Evolutionary conservation across 1,140 invertebrate species (phyloP).

Genomic region (Lasioglossum albipes): DNA sequence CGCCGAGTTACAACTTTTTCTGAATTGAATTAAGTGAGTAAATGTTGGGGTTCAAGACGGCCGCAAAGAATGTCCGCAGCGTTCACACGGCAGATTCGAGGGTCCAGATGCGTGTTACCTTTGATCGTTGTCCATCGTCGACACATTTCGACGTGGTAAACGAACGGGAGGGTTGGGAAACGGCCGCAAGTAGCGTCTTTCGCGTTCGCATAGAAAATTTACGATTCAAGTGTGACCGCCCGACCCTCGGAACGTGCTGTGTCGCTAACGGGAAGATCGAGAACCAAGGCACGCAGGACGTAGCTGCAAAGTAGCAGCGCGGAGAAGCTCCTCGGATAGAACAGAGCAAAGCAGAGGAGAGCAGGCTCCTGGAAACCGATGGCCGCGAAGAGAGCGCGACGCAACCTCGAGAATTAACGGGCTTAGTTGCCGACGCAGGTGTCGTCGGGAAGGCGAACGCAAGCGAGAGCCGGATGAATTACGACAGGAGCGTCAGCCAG

Average conservation of each 20-base stretch:
- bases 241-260: background rate
- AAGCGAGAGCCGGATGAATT: conserved; percentile 74
- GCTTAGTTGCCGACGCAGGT: conserved; percentile 79
- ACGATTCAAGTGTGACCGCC: conserved; percentile 23
- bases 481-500: conserved; percentile 76
- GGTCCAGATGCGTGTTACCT: too few species aligned
- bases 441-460: conserved; percentile 73
- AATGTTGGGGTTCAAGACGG: too few species aligned
- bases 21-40: too few species aligned
- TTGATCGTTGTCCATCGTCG: background rate
- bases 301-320: conserved; percentile 38
- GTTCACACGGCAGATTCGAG: too few species aligned
- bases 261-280: conserved; percentile 36
- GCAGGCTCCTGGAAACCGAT: conserved; percentile 53
- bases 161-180: too few species aligned
- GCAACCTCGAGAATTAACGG: conserved; percentile 78
- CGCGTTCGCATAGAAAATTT: background rate
- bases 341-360: background rate
- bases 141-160: background rate
- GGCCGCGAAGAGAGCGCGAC: conserved; percentile 59
- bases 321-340: background rate
- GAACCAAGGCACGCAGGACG: conserved; percentile 53
- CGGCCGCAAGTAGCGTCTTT: background rate
- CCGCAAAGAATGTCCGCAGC: too few species aligned
- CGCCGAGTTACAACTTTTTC: too few species aligned